phyloP scores from a whole-genome alignment of 2,888 invertebrate genomes.

The Rhorus exstirpatorius region DNA sequence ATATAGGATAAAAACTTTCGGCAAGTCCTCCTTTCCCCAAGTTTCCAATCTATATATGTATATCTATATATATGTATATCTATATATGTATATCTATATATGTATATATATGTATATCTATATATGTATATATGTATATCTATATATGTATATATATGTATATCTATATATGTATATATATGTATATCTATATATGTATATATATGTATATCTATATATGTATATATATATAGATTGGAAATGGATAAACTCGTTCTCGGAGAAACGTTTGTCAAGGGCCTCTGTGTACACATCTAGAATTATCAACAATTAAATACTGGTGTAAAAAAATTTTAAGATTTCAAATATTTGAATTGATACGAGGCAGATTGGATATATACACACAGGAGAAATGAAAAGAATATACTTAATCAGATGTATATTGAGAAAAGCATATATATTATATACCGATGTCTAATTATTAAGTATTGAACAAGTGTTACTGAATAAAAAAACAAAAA shows the following conservation, averaged over 20 bases:
- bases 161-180: no score
- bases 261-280: conserved; percentile 79
- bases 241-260: conserved; percentile 72
- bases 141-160: no score
- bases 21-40: conserved; percentile 39
- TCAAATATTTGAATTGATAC: conserved; percentile 73
- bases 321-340: conserved; percentile 74
- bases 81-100: no score
- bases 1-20: conserved; percentile 50
- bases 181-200: no score
- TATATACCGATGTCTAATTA: conserved; percentile 83
- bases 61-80: no score
- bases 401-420: conserved; percentile 80
- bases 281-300: conserved; percentile 76
- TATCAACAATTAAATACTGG: conserved; percentile 65
- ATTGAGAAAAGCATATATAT: conserved; percentile 83
- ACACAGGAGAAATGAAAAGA: conserved; percentile 59
- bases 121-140: no score
- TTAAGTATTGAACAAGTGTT: conserved; percentile 81
- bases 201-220: no score
- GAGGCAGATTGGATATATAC: conserved; percentile 76
- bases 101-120: no score
- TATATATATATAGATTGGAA: conserved; percentile 48
- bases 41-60: background rate
- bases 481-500: conserved; percentile 63